Evolutionary conservation across 2,797 vertebrate genomes (phyloP).

Genomic region (Furcifer pardalis): DNA sequence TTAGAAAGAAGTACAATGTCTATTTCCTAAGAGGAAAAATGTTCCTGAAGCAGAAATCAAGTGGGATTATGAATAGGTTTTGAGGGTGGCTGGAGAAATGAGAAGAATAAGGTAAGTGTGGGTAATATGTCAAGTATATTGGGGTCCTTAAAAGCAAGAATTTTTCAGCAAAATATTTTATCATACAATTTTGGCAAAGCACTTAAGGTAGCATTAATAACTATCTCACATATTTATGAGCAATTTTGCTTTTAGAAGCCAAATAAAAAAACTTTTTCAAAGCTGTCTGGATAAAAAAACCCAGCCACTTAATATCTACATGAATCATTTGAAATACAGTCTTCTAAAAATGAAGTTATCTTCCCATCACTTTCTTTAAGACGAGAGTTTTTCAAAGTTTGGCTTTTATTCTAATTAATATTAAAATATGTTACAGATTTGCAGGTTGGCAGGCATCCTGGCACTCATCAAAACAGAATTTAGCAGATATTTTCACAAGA

Average conservation of each 20-base stretch:
- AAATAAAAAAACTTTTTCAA: conserved; percentile 3
- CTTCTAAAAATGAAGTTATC: conserved; percentile 8
- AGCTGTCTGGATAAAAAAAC: background rate
- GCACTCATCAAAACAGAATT: background rate
- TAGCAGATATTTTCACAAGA: background rate
- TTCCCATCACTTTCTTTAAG: background rate
- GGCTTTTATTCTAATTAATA: conserved; percentile 5
- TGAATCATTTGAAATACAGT: background rate
- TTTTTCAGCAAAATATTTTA: background rate
- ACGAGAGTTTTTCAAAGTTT: conserved; percentile 7
- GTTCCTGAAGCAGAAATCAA: background rate
- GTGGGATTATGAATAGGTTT: background rate
- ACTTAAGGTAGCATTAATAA: background rate
- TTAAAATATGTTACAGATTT: conserved; percentile 11
- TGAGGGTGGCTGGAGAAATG: background rate
- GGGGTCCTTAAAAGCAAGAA: background rate
- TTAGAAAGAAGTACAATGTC: too few species aligned
- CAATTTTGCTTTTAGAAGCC: background rate
- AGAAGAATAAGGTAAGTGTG: background rate
- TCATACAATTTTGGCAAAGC: background rate
- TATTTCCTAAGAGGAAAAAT: too few species aligned
- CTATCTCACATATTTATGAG: background rate
- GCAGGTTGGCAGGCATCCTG: background rate
- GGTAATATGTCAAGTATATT: background rate
- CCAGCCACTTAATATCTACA: background rate